phyloP scores from a whole-genome alignment of 2,888 invertebrate species.

The Sminthurides aquaticus region DNA sequence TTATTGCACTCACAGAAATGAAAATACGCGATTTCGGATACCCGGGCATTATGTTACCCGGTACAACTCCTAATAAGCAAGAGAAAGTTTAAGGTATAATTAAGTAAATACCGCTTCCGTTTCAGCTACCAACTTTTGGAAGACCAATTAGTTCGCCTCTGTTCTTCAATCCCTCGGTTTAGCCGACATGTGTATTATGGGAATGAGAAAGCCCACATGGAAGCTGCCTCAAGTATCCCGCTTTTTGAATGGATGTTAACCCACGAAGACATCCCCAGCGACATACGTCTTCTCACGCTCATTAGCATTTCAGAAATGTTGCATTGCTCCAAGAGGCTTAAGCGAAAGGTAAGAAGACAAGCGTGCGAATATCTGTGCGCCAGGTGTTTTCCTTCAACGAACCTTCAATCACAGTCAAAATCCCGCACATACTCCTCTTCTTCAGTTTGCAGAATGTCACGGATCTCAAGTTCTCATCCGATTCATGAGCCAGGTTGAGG shows the following conservation, averaged over 20 bases:
- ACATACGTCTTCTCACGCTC: conserved; percentile 25
- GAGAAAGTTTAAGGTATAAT: too few species aligned
- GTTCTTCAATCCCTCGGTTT: conserved; percentile 18
- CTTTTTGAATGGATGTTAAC: conserved; percentile 35
- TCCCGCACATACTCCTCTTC: neutral
- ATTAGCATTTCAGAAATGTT: conserved; percentile 36
- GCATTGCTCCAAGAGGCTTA: conserved; percentile 26
- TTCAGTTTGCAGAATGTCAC: conserved; percentile 27
- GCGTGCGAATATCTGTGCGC: neutral
- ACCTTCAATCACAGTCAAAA: too few species aligned
- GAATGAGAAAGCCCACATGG: conserved; percentile 29
- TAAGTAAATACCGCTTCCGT: too few species aligned
- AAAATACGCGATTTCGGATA: too few species aligned
- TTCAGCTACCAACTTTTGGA: conserved; percentile 1
- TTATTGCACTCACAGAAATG: too few species aligned
- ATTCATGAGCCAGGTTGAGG: conserved; percentile 18
- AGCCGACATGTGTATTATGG: conserved; percentile 33
- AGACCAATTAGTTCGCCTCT: conserved; percentile 7
- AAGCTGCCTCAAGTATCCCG: conserved; percentile 26
- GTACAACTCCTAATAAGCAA: too few species aligned
- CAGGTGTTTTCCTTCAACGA: too few species aligned
- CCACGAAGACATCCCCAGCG: conserved; percentile 24
- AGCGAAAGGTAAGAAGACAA: conserved; percentile 23
- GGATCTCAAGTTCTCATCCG: conserved; percentile 28
- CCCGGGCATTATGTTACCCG: too few species aligned